phyloP scores from a whole-genome alignment of 2,113 vertebrate genomes.

The Anguilla rostrata region DNA sequence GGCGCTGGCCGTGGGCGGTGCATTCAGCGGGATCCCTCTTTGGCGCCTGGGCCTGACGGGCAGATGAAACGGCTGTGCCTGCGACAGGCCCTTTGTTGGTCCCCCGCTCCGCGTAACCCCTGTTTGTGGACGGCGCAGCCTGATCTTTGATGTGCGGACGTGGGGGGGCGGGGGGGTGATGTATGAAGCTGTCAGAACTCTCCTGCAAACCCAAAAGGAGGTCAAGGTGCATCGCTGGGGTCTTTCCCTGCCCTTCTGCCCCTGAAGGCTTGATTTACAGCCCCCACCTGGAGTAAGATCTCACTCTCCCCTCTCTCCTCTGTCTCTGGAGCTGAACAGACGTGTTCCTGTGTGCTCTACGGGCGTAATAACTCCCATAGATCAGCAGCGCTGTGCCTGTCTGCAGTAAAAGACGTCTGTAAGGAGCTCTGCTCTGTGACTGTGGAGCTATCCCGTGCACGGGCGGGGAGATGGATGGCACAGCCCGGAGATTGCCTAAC shows the following conservation, averaged over 20 bases:
- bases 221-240: not conserved
- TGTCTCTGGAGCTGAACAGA: not conserved
- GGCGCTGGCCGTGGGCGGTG: too few relatives aligned
- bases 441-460: not conserved
- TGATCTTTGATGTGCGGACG: not conserved
- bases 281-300: not conserved
- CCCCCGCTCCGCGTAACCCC: too few relatives aligned
- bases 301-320: not conserved
- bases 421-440: not conserved
- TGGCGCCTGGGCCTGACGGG: too few relatives aligned
- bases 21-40: not conserved
- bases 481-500: not conserved
- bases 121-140: not conserved
- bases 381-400: not conserved
- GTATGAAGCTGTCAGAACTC: not conserved
- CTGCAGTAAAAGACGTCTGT: not conserved
- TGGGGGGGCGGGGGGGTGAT: not conserved
- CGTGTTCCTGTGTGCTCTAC: not conserved
- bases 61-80: not conserved
- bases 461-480: not conserved
- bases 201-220: not conserved
- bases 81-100: not conserved
- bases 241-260: not conserved
- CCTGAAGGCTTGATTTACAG: not conserved
- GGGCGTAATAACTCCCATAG: not conserved